These are phyloP conservation scores for Lathamus discolor DNA, from an alignment of 2,113 vertebrate species.

Conservation along the genomic window DNA sequence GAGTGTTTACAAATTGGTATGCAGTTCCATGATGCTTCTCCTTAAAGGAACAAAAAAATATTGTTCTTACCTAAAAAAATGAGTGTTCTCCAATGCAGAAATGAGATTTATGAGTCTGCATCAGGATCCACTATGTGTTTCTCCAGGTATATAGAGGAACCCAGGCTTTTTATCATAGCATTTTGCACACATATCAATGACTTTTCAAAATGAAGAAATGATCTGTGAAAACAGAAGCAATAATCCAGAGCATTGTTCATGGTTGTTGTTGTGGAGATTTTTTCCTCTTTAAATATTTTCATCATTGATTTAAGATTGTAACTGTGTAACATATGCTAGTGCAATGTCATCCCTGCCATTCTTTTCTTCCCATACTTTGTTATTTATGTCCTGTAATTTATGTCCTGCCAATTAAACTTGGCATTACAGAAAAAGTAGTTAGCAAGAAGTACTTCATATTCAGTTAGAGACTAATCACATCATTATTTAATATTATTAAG, in stretches of 20 bases:
- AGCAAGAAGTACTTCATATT: slow-evolving; percentile 24
- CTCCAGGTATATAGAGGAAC: background rate
- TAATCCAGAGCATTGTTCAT: background rate
- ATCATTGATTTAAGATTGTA: background rate
- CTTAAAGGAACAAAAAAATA: background rate
- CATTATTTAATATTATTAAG: background rate
- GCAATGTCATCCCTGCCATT: background rate
- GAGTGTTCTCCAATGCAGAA: background rate
- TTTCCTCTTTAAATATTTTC: background rate
- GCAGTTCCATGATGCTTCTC: background rate
- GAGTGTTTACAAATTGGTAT: background rate
- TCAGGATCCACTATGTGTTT: background rate
- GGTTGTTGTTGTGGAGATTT: background rate
- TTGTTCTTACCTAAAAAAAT: background rate
- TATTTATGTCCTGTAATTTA: slow-evolving; percentile 2
- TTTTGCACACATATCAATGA: background rate
- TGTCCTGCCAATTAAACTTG: background rate
- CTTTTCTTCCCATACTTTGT: background rate
- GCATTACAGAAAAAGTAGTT: background rate
- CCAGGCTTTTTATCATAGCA: background rate
- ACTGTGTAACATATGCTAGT: background rate
- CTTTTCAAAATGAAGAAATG: background rate
- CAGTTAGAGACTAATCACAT: background rate
- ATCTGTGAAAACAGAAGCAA: background rate
- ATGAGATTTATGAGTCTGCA: background rate